Percentiles rank a stretch among this genome's conserved stretches.
Conservation (phyloP, 2,888 invertebrate species). For the Herminia tarsipennalis region DNA sequence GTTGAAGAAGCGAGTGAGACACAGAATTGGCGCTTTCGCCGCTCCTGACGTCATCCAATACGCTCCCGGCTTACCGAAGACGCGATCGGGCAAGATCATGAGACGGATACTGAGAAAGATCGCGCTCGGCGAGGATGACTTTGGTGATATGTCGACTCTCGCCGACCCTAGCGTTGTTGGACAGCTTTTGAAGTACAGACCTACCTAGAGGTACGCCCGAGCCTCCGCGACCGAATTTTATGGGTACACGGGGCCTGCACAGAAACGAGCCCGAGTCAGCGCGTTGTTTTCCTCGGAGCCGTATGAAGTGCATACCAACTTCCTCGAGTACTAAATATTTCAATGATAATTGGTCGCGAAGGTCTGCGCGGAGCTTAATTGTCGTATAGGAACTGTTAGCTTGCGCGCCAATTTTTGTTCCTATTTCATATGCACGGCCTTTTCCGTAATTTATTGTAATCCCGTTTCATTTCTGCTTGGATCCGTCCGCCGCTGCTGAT, state of each 20-base stretch:
- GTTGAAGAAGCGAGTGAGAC: constrained; percentile 92
- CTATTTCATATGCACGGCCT: constrained; percentile 23
- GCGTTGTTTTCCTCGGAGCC: constrained; percentile 2
- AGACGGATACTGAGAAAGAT: constrained; percentile 97
- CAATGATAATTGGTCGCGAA: constrained; percentile 2
- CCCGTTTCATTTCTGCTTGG: constrained; percentile 21
- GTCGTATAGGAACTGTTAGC: constrained; percentile 5
- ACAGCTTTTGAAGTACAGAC: constrained; percentile 87
- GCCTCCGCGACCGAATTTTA: constrained; percentile 3
- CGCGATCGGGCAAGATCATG: constrained; percentile 99
- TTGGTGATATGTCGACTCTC: constrained; percentile 97
- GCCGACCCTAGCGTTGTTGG: constrained; percentile 97
- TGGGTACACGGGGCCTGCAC: constrained; percentile 2
- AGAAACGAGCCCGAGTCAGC: background rate
- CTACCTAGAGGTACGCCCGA: constrained; percentile 80
- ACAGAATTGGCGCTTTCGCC: constrained; percentile 98
- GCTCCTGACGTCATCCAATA: constrained; percentile 97
- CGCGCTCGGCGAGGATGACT: constrained; percentile 93
- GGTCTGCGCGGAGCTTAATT: constrained; percentile 11
- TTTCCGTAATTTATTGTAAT: constrained; percentile 7
- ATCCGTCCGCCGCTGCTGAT: constrained; percentile 32
- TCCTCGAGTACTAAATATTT: constrained; percentile 6
- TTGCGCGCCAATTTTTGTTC: constrained; percentile 21
- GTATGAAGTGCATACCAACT: constrained; percentile 9
- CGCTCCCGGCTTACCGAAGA: constrained; percentile 97